Percentiles rank a stretch among this genome's conserved stretches.
These are phyloP conservation scores for Podotricha telesiphe DNA, from an alignment of 2,888 invertebrate species.

Conservation along the genomic window DNA sequence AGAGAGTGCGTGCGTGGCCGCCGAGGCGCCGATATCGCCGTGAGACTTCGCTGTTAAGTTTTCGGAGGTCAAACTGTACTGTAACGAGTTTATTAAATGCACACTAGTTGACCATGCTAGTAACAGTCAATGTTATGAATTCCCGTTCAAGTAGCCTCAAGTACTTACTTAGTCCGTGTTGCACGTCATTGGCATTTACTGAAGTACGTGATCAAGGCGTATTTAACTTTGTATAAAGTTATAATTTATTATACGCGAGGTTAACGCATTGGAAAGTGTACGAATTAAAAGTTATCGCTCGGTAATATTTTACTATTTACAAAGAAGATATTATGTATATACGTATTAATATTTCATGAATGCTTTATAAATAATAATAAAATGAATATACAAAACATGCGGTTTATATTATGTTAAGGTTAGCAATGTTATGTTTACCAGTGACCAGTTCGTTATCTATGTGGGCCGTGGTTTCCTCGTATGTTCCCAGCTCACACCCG, in stretches of 20 bases:
- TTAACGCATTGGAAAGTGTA: slow-evolving; percentile 20
- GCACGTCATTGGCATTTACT: slow-evolving; percentile 17
- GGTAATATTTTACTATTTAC: neutral
- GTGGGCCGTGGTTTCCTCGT: slow-evolving; percentile 75
- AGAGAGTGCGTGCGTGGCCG: slow-evolving; percentile 58
- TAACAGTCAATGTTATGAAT: slow-evolving; percentile 34
- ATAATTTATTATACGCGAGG: slow-evolving; percentile 10
- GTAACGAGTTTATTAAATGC: slow-evolving; percentile 47
- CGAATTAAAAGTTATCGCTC: neutral
- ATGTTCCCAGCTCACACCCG: slow-evolving; percentile 61
- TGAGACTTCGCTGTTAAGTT: slow-evolving; percentile 57
- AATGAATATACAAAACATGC: slow-evolving; percentile 9
- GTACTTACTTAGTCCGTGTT: slow-evolving; percentile 9
- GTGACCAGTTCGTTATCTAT: slow-evolving; percentile 69
- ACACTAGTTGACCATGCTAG: slow-evolving; percentile 44
- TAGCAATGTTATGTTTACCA: slow-evolving; percentile 55
- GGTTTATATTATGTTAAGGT: slow-evolving; percentile 9
- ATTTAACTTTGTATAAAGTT: slow-evolving; percentile 12
- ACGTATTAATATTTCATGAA: neutral
- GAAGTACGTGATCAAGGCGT: slow-evolving; percentile 19
- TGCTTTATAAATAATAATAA: neutral
- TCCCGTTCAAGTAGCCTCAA: slow-evolving; percentile 28
- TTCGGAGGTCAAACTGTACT: slow-evolving; percentile 53
- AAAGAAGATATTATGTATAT: too few species aligned
- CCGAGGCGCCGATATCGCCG: slow-evolving; percentile 49